Conservation (phyloP, 53 echinoderm and acorn worm species). For the Echinometra lucunter region DNA sequence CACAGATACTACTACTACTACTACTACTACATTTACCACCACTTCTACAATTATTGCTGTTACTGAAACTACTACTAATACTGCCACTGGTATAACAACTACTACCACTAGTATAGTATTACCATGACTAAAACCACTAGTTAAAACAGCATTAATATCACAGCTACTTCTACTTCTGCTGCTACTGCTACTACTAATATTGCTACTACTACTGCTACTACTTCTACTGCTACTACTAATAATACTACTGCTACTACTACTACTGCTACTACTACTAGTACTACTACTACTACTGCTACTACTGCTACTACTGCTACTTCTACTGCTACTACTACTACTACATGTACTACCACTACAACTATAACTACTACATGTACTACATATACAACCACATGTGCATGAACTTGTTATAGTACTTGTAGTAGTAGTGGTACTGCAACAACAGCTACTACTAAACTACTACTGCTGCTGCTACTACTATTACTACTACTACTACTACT, state of each 20-base stretch:
- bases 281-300: constrained; percentile 59
- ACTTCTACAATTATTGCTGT: not conserved
- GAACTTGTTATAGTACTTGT: not conserved
- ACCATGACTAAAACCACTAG: not conserved
- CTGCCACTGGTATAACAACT: not conserved
- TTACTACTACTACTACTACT: not conserved
- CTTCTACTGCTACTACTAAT: not conserved
- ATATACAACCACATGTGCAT: not conserved
- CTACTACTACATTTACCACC: not conserved
- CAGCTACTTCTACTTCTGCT: no score
- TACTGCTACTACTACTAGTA: constrained; percentile 55
- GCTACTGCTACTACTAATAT: no score
- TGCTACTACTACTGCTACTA: not conserved
- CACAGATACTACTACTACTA: not conserved
- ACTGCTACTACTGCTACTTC: constrained; percentile 58
- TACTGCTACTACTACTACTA: constrained; percentile 42
- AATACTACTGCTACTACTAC: constrained; percentile 40
- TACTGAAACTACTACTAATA: no score
- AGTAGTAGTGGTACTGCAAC: constrained; percentile 9
- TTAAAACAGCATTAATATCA: no score
- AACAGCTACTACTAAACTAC: constrained; percentile 51
- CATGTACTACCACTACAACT: constrained; percentile 20
- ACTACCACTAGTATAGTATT: constrained; percentile 27
- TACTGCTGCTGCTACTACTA: not conserved
- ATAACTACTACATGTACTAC: not conserved